Percentiles rank a stretch among this genome's conserved stretches.
Evolutionary conservation across 2,797 vertebrate genomes (phyloP).

Genomic region (Phalanger gymnotis): DNA sequence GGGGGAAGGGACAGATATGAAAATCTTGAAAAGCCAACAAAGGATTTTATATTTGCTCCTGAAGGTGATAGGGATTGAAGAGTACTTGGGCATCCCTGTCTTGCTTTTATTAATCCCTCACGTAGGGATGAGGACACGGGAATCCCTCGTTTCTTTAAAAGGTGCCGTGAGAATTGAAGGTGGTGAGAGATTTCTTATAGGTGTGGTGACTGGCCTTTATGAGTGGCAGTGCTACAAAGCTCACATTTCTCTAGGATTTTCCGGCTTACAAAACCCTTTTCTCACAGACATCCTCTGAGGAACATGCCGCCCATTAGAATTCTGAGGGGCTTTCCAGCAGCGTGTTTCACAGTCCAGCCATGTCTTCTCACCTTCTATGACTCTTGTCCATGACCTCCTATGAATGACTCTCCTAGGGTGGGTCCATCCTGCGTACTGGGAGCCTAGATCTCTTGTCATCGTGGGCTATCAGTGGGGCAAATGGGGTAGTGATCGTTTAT

Average conservation of each 20-base stretch:
- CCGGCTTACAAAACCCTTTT: background rate
- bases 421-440: too few relatives aligned
- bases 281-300: background rate
- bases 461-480: background rate
- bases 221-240: background rate
- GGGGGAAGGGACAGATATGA: background rate
- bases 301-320: background rate
- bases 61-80: background rate
- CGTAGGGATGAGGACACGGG: background rate
- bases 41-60: background rate
- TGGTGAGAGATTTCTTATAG: background rate
- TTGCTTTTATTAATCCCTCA: background rate
- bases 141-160: background rate
- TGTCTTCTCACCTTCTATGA: background rate
- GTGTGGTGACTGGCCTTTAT: background rate
- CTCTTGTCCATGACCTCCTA: background rate
- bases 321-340: background rate
- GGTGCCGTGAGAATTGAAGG: background rate
- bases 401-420: background rate
- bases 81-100: background rate
- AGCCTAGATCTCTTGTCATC: background rate
- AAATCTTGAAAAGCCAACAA: background rate
- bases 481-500: background rate
- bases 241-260: background rate
- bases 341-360: background rate